Base-by-base conservation (phyloP, 2,888 invertebrate genomes). In the Trichopria drosophilae region DNA sequence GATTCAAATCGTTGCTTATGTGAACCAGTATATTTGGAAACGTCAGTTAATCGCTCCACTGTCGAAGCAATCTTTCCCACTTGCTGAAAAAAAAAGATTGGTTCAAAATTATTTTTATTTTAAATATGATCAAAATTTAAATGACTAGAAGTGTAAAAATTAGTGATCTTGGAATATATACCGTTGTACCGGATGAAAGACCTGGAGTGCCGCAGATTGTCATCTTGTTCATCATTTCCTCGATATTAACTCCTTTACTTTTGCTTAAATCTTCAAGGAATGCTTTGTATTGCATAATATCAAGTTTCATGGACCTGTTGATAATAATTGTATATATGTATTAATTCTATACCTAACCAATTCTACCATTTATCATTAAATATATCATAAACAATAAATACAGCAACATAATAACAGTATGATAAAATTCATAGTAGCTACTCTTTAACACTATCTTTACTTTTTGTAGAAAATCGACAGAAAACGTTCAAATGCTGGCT, bases 11-110 rank as follows among this genome's bases (percentile, higher is more conserved):
- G 84, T 65, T 91, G 88, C 72, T 85, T 90, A 73, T 90, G 90
- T 4, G 90, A 88, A 40, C 93, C 93, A 0, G 93, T 93, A 75
- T 91, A 93, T 70, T 90, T 91, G 65, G 84, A 85, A n/a, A 88
- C 83, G 71, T 93, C 92, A 0, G 93, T 93, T 60, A 93, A 75
- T 53, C 93, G 81, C 61, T 88, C 88, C 3, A 88, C 86, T 1
- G 79, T 73, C n/a, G 75, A 76, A 3, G 75, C 71, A 3, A 72
- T 68, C 56, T 72, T 76, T 6, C 70, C 68, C 3, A 79, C 74
- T 62, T 78, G 76, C 1, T 78, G 76, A 1, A 78, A 78, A 61
- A 5, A 75, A 71, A 48, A 77, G 69, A 78, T 78, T 69, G 7
- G 67, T 10, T 10, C 3, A 13, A n/a, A 13, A 2, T 9, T 26